Evolutionary conservation across 2,888 invertebrate species (phyloP), one percentile per base, ranked within the genome.

Genomic region (Dermolepida albohirtum): DNA sequence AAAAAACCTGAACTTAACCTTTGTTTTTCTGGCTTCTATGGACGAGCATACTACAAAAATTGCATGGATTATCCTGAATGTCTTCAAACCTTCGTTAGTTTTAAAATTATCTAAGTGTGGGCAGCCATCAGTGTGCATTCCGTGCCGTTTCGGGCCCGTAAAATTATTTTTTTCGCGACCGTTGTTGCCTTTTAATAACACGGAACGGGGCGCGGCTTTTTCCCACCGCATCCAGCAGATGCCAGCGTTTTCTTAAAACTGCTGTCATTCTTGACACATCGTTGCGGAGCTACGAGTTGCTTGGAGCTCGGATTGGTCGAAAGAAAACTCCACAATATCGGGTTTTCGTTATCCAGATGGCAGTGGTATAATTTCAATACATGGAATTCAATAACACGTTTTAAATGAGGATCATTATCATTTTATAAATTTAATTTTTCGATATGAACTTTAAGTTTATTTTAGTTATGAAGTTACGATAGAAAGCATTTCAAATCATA

Each of bases 31-130:
- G 74, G 93, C 92, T 84, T 93, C 93, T 75, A 87, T 87, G 71
- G 93, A 90, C 66, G 93, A 90, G 82, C 93, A 92, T 73, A 94
- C 89, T 67, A 94, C 92, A 84, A 96, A 95, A 85, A 92, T 93
- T 73, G 92, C 90, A 85, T 95, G 93, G 77, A 96, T 91, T 77
- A 95, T 81, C 71, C 83, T 83, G 75, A 84, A 85, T 12, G 85
- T 83, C 73, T 85, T 85, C 71, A 85, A 77, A 70, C 93, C 93
- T 62, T 89, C 88, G 52, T 75, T 74, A 78, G 89, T 88, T 87
- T 94, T 94, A 85, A 92, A 92, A 85, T 89, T 88, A 84, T 88
- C 90, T 80, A 94, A 85, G 86, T 94, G 94, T 83, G 89, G 87
- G 83, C 94, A 94, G 81, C 91, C 66, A 66, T 66, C 55, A 57